These are phyloP conservation scores for Aldrovandia affinis DNA, from an alignment of 2,797 vertebrate genomes.

Conservation along the genomic window DNA sequence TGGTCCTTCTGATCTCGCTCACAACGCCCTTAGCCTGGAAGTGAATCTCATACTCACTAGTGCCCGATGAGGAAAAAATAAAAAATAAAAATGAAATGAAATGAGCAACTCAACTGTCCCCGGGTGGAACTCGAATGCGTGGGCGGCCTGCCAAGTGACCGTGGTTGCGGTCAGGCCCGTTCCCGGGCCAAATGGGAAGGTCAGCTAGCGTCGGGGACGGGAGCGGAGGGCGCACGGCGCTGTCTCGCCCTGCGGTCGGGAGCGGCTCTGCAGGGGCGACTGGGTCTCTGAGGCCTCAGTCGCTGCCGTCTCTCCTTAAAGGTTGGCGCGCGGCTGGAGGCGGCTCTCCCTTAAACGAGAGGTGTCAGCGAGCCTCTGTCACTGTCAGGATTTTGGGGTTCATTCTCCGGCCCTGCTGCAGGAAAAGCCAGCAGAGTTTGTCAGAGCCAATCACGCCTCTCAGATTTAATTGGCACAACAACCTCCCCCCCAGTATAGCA, in stretches of 20 bases:
- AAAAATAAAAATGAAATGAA: too few species aligned
- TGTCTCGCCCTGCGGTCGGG: neutral
- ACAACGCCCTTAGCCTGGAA: neutral
- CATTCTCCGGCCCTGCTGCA: neutral
- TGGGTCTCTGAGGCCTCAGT: neutral
- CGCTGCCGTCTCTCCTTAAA: neutral
- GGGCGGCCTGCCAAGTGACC: neutral
- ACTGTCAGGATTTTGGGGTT: neutral
- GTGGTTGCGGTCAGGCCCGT: neutral
- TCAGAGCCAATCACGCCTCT: slow-evolving; percentile 75
- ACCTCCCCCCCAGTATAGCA: neutral
- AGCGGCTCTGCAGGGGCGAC: neutral
- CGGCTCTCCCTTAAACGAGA: neutral
- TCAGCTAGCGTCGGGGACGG: neutral
- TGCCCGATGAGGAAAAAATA: neutral
- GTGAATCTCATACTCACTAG: neutral
- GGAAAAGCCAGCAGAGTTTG: slow-evolving; percentile 63
- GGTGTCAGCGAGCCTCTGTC: neutral
- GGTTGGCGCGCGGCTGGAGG: neutral
- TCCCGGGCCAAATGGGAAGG: neutral
- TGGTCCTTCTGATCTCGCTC: neutral
- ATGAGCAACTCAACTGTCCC: neutral
- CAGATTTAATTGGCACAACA: slow-evolving; percentile 74
- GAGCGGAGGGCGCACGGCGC: too few species aligned
- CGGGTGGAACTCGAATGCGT: neutral